Evolutionary conservation across 2,797 vertebrate species (phyloP).

Genomic region (Mormyrops attenuatus): DNA sequence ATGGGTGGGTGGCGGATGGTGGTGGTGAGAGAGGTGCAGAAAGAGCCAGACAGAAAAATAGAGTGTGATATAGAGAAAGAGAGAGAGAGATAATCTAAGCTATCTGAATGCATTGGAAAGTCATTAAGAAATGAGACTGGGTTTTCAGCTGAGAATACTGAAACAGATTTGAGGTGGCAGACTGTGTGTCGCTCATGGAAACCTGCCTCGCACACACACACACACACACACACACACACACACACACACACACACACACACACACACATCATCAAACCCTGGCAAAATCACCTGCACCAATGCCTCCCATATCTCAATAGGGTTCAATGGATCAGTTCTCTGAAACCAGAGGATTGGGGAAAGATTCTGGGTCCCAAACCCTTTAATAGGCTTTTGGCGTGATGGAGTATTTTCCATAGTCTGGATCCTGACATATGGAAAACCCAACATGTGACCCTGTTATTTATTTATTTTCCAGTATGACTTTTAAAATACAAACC

Average conservation of each 20-base stretch:
- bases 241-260: neutral
- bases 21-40: neutral
- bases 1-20: neutral
- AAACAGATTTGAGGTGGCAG: constrained; percentile 13
- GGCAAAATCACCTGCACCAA: neutral
- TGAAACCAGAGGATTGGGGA: neutral
- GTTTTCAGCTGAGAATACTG: constrained; percentile 11
- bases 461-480: constrained; percentile 42
- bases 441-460: constrained; percentile 44
- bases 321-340: constrained; percentile 11
- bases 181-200: neutral
- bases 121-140: constrained; percentile 24
- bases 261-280: neutral
- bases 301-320: neutral
- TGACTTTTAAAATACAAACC: constrained; percentile 60
- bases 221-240: neutral
- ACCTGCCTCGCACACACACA: neutral
- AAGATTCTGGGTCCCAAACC: neutral
- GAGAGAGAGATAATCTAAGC: constrained; percentile 10
- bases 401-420: constrained; percentile 32
- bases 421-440: constrained; percentile 52
- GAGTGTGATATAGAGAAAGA: neutral
- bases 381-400: constrained; percentile 10
- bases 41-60: neutral
- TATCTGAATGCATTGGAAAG: constrained; percentile 22